Conservation (phyloP, 2,113 vertebrate species). For the Oophaga pumilio region DNA sequence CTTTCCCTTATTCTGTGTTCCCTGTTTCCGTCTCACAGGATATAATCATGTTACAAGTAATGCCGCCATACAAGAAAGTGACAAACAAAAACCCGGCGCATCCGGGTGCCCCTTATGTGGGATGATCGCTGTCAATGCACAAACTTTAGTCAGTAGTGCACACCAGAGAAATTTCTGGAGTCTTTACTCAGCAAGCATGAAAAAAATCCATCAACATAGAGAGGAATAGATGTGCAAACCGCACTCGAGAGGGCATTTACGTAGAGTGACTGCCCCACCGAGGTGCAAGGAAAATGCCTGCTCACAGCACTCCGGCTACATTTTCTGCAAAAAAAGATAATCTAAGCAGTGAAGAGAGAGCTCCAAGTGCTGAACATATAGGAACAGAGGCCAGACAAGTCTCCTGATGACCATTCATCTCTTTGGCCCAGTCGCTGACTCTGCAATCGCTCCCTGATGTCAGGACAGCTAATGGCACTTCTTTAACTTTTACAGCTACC, state of each 20-base stretch:
- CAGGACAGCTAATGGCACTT: constrained; percentile 56
- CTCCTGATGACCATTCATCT: constrained; percentile 57
- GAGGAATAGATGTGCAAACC: constrained; percentile 15
- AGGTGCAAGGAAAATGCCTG: constrained; percentile 29
- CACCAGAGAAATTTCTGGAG: neutral
- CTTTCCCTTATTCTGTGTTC: neutral
- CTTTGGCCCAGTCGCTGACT: constrained; percentile 54
- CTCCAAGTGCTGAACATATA: constrained; percentile 52
- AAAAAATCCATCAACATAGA: constrained; percentile 24
- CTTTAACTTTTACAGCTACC: constrained; percentile 53
- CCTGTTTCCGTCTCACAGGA: neutral
- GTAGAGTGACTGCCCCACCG: constrained; percentile 29
- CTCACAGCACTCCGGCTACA: constrained; percentile 24
- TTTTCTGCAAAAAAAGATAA: constrained; percentile 42
- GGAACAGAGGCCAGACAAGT: constrained; percentile 52
- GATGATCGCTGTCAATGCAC: neutral
- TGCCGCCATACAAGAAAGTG: neutral
- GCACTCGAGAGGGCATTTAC: constrained; percentile 33
- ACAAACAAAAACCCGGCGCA: neutral
- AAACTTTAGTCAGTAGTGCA: neutral
- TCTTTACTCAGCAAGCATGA: neutral
- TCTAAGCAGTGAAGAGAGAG: constrained; percentile 43
- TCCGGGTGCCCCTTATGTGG: neutral
- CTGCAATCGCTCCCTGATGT: constrained; percentile 55
- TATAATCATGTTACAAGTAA: neutral